Evolutionary conservation across 2,797 vertebrate genomes (phyloP), one percentile per base, ranked within the genome.

Genomic region (Sebastes kiyomatsui): DNA sequence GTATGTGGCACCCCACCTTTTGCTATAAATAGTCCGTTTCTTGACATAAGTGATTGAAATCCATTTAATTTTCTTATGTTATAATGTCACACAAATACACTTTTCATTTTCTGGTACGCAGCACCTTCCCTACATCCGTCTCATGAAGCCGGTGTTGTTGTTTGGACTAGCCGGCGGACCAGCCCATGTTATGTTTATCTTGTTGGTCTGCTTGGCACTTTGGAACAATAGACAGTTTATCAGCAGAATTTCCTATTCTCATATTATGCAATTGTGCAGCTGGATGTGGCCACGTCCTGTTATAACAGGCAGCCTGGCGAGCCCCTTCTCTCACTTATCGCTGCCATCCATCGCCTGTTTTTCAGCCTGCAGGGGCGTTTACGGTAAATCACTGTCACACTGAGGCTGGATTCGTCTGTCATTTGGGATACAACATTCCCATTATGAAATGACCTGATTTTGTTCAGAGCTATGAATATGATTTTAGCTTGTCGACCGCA

Each of bases 141-240:
- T 42, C 59, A 7, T 27, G 58, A 49, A 30, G 22, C 28, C 14
- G 8, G 33, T 4, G 22, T 66, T 81, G 60, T 72, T 88, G 79
- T 89, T 84, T 73, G 66, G 56, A 67, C 73, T 20, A 27, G 28
- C 46, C 55, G 16, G 18, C 9, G 20, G 72, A 74, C 78, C 23
- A 71, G 25, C 85, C 82, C 76, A 62, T 72, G 58, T 73, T 62
- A 3, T 82, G 82, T 84, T 86, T 81, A 64, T 81, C 49, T 67
- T 66, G 56, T 46, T 58, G 67, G 55, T 75, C 76, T 70, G 72
- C 66, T 27, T 69, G 67, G 72, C 67, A 81, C 79, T 72, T 71
- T 32, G 38, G 77, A 88, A 92, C 90, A 93, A 90, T 90, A 60
- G 79, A 80, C 46, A 49, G 67, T 79, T 88, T 84, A 85, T 88